These are phyloP conservation scores for Heliopora coerulea DNA, from an alignment of 92 coral and sea anemone species.

Conservation along the genomic window DNA sequence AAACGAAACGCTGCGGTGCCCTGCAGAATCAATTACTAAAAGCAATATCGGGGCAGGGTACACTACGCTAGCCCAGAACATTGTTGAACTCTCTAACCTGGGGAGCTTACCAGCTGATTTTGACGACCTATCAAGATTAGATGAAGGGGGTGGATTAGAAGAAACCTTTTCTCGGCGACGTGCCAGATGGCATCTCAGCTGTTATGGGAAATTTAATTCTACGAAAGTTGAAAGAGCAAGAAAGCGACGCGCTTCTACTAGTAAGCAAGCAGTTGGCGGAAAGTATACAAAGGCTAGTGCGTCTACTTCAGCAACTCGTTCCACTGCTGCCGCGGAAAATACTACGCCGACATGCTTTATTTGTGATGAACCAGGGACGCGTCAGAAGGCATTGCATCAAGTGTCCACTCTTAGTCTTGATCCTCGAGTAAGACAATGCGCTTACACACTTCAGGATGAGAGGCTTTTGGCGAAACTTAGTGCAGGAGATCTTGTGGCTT, in stretches of 20 bases:
- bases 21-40: no score
- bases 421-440: constrained; percentile 47
- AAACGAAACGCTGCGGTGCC: no score
- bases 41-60: no score
- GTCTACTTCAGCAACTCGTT: constrained; percentile 12
- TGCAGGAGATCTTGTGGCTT: constrained; percentile 59
- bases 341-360: constrained; percentile 39
- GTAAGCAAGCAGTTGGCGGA: constrained; percentile 42
- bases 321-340: no score
- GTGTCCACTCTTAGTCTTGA: constrained; percentile 53
- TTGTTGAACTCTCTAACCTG: no score
- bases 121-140: constrained; percentile 21
- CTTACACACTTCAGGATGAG: constrained; percentile 52
- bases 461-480: constrained; percentile 56
- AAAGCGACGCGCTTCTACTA: constrained; percentile 30
- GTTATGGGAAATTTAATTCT: constrained; percentile 41
- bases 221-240: constrained; percentile 47
- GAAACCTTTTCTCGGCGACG: constrained; percentile 7
- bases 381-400: constrained; percentile 44
- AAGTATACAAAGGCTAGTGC: constrained; percentile 52
- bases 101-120: no score
- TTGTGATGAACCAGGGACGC: constrained; percentile 45
- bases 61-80: no score
- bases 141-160: constrained; percentile 32
- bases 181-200: constrained; percentile 49